A percentile compares a stretch with the other conserved stretches of the same genome.
These are phyloP conservation scores for Crotalus viridis DNA, from an alignment of 2,113 vertebrate species.

Conservation along the genomic window DNA sequence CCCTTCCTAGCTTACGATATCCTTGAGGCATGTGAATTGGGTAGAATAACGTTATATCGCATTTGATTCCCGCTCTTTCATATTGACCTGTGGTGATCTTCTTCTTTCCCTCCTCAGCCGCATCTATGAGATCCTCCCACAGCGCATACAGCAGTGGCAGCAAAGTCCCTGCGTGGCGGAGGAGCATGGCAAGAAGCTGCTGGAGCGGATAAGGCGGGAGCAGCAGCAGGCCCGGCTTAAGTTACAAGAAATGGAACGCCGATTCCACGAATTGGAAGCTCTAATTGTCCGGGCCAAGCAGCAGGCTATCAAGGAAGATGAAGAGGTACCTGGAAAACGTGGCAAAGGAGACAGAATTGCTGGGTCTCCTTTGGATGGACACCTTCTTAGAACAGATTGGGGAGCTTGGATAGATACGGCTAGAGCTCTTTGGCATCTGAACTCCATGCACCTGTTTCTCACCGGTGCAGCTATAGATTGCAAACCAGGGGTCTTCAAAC, in stretches of 20 bases:
- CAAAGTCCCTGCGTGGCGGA: conserved; percentile 94
- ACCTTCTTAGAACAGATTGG: neutral
- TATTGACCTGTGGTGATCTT: neutral
- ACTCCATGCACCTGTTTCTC: neutral
- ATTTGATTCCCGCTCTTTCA: neutral
- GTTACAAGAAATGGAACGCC: conserved; percentile 92
- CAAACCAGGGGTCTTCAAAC: neutral
- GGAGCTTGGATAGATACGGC: neutral
- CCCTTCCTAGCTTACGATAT: neutral
- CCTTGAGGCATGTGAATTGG: neutral
- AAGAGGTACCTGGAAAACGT: conserved; percentile 76
- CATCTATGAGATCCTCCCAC: conserved; percentile 95
- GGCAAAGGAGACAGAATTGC: fast-evolving
- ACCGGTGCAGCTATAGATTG: neutral
- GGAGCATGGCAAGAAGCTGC: conserved; percentile 91
- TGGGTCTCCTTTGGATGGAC: no score
- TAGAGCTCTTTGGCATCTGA: neutral
- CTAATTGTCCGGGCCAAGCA: conserved; percentile 94
- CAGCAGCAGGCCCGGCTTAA: conserved; percentile 89
- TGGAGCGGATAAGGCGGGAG: conserved; percentile 89
- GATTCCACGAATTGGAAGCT: conserved; percentile 91
- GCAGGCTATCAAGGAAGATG: conserved; percentile 89
- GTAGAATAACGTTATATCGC: neutral
- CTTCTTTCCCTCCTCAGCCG: conserved; percentile 68
- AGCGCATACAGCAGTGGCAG: conserved; percentile 97